Evolutionary conservation across 2,797 vertebrate genomes (phyloP).

Genomic region (Characodon lateralis): DNA sequence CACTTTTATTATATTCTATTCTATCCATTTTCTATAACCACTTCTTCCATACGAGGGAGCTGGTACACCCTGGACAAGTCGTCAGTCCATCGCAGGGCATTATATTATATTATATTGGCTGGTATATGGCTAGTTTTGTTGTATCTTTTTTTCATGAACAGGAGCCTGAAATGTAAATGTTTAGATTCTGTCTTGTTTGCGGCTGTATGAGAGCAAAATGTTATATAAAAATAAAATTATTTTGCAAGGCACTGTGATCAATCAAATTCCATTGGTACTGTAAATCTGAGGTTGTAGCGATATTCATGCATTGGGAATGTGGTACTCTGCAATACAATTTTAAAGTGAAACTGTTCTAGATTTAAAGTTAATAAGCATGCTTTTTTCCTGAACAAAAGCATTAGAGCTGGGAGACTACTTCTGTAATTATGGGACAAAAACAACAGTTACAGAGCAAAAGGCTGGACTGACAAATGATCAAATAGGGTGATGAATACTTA

Average conservation of each 20-base stretch:
- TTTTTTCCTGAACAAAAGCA: slow-evolving; percentile 6
- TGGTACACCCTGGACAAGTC: too few relatives aligned
- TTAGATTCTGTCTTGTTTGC: background rate
- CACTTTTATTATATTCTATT: too few relatives aligned
- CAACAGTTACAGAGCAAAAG: slow-evolving; percentile 37
- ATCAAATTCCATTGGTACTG: background rate
- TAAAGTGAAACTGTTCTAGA: slow-evolving; percentile 8
- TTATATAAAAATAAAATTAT: background rate
- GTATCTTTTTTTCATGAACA: background rate
- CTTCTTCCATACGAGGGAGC: too few relatives aligned
- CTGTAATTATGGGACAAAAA: slow-evolving; percentile 27
- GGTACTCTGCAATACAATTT: slow-evolving; percentile 1
- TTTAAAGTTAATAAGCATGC: background rate
- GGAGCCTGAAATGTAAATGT: background rate
- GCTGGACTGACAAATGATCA: slow-evolving; percentile 45
- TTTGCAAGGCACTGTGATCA: background rate
- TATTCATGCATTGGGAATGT: background rate
- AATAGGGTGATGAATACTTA: slow-evolving; percentile 48
- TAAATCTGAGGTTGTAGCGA: background rate
- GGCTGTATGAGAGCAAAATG: background rate
- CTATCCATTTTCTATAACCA: too few relatives aligned
- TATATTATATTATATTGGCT: too few relatives aligned
- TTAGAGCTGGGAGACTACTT: slow-evolving; percentile 15
- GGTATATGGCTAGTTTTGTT: background rate
- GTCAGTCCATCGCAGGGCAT: too few relatives aligned